Evolutionary conservation across 2,797 vertebrate species (phyloP), one percentile per base, ranked within the genome.

Genomic region (Gambusia yucatana): DNA sequence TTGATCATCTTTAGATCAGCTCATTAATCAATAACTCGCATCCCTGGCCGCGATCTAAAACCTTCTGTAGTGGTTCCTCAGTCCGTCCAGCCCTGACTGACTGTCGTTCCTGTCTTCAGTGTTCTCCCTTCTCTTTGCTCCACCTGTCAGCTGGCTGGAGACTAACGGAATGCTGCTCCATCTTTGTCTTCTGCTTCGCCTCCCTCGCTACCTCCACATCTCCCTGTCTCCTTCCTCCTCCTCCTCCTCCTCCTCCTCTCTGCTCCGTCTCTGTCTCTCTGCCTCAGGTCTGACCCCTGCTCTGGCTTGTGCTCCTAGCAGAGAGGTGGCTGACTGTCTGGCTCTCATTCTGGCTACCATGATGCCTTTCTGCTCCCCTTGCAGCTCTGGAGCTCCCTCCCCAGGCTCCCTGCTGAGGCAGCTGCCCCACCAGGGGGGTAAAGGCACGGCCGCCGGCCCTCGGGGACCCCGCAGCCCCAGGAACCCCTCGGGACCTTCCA

Each of bases 301-400:
- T 97, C 97, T 99, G 96, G 98, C 98, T 98, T 99, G 98, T 33
- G 97, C 98, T 96, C 97, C 98, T 94, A 99, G 97, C 97, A 97
- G 97, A 96, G 97, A 98, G 94, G 97, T 98, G 95, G 98, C 98
- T 94, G 97, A 98, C 96, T 99, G 98, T 96, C 97, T 99, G 97
- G 97, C 98, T 95, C 98, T 99, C 96, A 98, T 99, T 97, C 96
- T 99, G 97, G 98, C 97, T 96, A 96, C 98, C 97, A 99, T 99
- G 98, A 98, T 98, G 97, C 97, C 97, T 98, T 98, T 98, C 94
- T 96, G 94, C 96, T 98, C 97, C 97, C 97, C 97, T 97, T 97
- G 97, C 97, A 98, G 96, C 95, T 97, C 97, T 92, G 94, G 97
- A 95, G 96, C 96, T 84, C 94, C 97, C 89, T 97, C 97, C 95